Evolutionary conservation across 2,797 vertebrate species (phyloP), one percentile per base, ranked within the genome.

Genomic region (Corythornis leucogaster): DNA sequence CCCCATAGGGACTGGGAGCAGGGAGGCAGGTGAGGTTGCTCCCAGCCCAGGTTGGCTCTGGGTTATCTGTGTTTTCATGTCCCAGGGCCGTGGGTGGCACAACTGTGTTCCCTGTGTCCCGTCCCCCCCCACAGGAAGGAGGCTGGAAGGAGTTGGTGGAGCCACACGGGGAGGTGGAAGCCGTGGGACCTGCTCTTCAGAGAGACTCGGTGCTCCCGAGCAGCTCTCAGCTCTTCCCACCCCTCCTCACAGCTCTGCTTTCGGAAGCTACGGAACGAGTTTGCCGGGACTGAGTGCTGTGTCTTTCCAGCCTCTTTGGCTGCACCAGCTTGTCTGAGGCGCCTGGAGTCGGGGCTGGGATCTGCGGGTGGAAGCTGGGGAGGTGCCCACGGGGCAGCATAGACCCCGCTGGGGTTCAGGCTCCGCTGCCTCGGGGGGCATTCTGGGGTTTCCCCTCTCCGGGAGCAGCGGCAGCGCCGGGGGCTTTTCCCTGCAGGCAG

Each of bases 191-290:
- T 91, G 86, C 90, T 92, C 28, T 83, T 59, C 53, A 42, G 55
- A 89, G 90, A 64, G 31, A 30, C 75, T 68, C 1, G 0, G n/a
- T 57, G 58, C 77, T 92, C 80, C 1, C 0, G 55, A 73, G 84
- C 35, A 4, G 8, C 55, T 54, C 62, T 71, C 43, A 76, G n/a
- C 67, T 90, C 54, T 89, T 94, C 89, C 89, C 89, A 70, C 35
- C 91, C 71, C 58, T 81, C 38, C n/a, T 3, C 3, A 2, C 38
- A 68, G 70, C n/a, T 87, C 83, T 86, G 59, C 87, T 93, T 70
- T 73, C 45, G 71, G 92, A 94, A 94, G 94, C 82, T 59, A 94
- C 95, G 33, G 48, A 91, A 95, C 91, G 0, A 87, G 95, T 96
- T 96, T 78, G 64, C 93, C 94, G 63, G 89, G 92, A 30, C 92